A percentile compares a stretch with the other conserved stretches of the same genome.
Evolutionary conservation across 2,113 vertebrate species (phyloP).

Genomic region (Chaetodon auriga): DNA sequence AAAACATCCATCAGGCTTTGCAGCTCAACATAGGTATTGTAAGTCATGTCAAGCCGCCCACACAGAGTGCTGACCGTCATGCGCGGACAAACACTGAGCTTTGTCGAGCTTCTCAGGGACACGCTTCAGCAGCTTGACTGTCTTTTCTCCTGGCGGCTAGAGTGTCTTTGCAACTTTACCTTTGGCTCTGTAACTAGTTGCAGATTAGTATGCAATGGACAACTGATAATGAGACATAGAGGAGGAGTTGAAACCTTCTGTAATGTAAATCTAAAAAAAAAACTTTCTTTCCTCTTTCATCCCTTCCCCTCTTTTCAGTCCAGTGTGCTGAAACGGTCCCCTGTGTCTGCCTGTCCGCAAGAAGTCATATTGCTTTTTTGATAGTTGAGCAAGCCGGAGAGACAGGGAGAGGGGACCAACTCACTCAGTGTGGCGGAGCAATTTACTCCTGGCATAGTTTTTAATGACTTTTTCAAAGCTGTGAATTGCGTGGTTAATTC

Average conservation of each 20-base stretch:
- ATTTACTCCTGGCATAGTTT: slow-evolving; percentile 67
- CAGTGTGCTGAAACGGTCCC: slow-evolving; percentile 12
- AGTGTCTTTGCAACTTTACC: neutral
- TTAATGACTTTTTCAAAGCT: slow-evolving; percentile 75
- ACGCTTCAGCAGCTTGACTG: slow-evolving; percentile 25
- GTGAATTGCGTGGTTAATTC: slow-evolving; percentile 65
- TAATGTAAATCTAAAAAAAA: slow-evolving; percentile 9
- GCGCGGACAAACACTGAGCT: slow-evolving; percentile 33
- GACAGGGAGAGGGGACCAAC: slow-evolving; percentile 10
- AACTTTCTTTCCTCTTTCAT: neutral
- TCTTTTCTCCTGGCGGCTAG: neutral
- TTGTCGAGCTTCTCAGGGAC: slow-evolving; percentile 14
- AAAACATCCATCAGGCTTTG: slow-evolving; percentile 22
- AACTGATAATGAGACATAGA: neutral
- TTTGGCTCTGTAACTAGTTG: neutral
- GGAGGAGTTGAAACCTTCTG: slow-evolving; percentile 17
- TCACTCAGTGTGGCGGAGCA: slow-evolving; percentile 61
- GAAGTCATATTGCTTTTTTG: slow-evolving; percentile 59
- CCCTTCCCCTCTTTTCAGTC: slow-evolving; percentile 24
- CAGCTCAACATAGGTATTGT: slow-evolving; percentile 14
- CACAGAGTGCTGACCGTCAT: slow-evolving; percentile 19
- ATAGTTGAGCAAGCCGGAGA: slow-evolving; percentile 10
- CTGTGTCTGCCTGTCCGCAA: slow-evolving; percentile 44
- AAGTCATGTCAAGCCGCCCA: slow-evolving; percentile 30
- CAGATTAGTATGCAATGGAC: slow-evolving; percentile 1